These are phyloP conservation scores for Notamacropus eugenii DNA, from an alignment of 2,797 vertebrate species.

Conservation along the genomic window DNA sequence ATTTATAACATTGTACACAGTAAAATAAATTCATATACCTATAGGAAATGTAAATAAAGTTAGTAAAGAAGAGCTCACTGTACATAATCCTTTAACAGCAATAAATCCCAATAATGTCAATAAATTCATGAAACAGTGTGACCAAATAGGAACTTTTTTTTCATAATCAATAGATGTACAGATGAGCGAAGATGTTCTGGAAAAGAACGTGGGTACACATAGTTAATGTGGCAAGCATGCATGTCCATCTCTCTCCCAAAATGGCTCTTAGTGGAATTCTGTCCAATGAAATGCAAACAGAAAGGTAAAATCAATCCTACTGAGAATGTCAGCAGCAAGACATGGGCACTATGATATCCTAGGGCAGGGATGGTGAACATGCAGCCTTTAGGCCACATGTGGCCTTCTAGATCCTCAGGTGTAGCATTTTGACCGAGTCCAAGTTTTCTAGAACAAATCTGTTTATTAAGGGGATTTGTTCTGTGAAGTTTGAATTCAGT, in stretches of 20 bases:
- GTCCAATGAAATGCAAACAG: not conserved
- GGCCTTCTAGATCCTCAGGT: too few relatives aligned
- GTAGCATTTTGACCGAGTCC: too few relatives aligned
- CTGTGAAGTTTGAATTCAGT: too few relatives aligned
- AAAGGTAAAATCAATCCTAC: not conserved
- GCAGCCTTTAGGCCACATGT: too few relatives aligned
- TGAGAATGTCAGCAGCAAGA: slow-evolving; percentile 16
- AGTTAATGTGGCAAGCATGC: not conserved
- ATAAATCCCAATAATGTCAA: not conserved
- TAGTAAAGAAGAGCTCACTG: slow-evolving; percentile 17
- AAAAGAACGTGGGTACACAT: not conserved
- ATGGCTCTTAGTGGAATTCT: not conserved
- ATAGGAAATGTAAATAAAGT: slow-evolving; percentile 51
- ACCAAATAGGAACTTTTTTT: not conserved
- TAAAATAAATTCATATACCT: slow-evolving; percentile 31
- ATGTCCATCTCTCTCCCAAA: slow-evolving; percentile 13
- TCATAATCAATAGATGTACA: not conserved
- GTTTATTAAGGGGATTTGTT: too few relatives aligned
- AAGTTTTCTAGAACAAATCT: too few relatives aligned
- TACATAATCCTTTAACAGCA: slow-evolving; percentile 4
- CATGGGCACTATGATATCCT: not conserved
- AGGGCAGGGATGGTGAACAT: not conserved
- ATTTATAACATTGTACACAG: slow-evolving; percentile 24
- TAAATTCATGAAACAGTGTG: slow-evolving; percentile 6
- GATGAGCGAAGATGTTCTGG: slow-evolving; percentile 22